Conservation (phyloP, 2,797 vertebrate genomes). For the Pantherophis alleghaniensis region DNA sequence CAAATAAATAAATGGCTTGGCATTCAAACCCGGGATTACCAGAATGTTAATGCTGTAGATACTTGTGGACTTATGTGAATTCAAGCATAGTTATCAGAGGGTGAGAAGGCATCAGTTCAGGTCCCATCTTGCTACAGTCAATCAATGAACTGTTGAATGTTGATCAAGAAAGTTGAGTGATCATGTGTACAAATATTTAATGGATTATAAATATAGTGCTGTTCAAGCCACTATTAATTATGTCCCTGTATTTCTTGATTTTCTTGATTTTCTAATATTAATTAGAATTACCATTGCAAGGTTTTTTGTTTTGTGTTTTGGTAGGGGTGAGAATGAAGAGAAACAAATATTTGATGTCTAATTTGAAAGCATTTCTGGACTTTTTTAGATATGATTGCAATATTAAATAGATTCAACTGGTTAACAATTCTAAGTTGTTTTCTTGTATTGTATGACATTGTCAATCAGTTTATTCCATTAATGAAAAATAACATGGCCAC, state of each 20-base stretch:
- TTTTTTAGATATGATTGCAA: neutral
- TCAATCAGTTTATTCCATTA: neutral
- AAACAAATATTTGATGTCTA: neutral
- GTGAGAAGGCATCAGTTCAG: neutral
- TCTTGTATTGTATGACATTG: neutral
- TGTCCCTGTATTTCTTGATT: neutral
- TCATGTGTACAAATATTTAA: neutral
- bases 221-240: neutral
- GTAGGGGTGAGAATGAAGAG: neutral
- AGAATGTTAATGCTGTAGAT: neutral
- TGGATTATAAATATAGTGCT: neutral
- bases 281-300: neutral
- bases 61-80: neutral
- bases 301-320: neutral
- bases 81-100: neutral
- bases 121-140: neutral
- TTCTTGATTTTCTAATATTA: neutral
- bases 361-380: neutral
- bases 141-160: neutral
- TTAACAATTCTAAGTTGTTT: neutral
- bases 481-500: neutral
- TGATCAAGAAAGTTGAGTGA: neutral
- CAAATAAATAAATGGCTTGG: neutral
- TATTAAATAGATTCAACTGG: neutral
- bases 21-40: neutral